Conservation (phyloP, 30 jellyfish, hydroid and myxozoan genomes). For the Hydractinia echinata region DNA sequence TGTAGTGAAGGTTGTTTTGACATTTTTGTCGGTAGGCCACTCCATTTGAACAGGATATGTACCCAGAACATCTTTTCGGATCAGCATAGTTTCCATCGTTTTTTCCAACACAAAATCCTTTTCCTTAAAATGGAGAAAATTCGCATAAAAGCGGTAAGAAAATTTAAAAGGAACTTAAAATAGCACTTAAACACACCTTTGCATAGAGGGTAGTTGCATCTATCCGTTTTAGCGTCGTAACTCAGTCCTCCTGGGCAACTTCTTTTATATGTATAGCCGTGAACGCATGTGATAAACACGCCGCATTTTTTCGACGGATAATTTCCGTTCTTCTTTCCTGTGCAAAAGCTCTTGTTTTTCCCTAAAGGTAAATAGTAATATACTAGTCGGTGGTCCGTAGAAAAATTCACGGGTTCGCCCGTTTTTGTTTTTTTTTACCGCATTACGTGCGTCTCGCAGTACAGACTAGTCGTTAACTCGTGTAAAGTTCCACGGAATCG, state of each 20-base stretch:
- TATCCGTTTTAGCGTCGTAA: neutral
- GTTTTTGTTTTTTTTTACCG: too few species aligned
- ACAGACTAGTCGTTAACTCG: too few species aligned
- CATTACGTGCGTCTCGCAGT: too few species aligned
- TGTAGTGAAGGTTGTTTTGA: neutral
- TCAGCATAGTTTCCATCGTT: constrained; percentile 1
- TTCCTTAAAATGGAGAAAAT: neutral
- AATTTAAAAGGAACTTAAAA: neutral
- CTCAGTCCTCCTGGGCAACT: neutral
- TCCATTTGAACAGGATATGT: constrained; percentile 2
- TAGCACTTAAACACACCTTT: neutral
- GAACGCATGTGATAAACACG: neutral
- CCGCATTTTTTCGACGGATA: neutral
- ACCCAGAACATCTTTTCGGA: neutral
- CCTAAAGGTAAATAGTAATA: too few species aligned
- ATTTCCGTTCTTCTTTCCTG: too few species aligned
- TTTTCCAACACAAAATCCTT: neutral
- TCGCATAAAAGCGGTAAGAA: neutral
- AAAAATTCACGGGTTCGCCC: too few species aligned
- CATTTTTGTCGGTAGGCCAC: neutral
- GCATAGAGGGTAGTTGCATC: neutral
- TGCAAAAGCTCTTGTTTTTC: too few species aligned
- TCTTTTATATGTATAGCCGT: neutral
- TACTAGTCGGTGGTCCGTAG: too few species aligned
- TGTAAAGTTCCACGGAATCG: too few species aligned